Percentiles rank a stretch among this genome's conserved stretches.
phyloP scores from a whole-genome alignment of 2,888 invertebrate genomes.

The Cremastobaeus sp. region DNA sequence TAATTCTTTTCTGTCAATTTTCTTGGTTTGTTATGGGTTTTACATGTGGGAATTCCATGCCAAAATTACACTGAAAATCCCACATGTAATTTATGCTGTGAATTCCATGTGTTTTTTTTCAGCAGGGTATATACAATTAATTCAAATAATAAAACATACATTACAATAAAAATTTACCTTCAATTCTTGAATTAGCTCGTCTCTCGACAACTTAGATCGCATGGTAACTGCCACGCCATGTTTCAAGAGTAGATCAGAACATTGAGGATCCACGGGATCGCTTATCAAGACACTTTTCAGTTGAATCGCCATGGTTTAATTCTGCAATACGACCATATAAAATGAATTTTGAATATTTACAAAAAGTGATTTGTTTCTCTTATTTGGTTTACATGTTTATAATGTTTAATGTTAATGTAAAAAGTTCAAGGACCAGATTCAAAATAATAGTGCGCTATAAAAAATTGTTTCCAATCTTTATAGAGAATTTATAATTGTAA shows the following conservation, averaged over 20 bases:
- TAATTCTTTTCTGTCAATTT: too few relatives aligned
- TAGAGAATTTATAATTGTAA: too few relatives aligned
- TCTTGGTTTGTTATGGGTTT: too few relatives aligned
- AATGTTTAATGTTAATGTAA: too few relatives aligned
- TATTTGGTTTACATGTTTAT: neutral
- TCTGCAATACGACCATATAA: constrained; percentile 59
- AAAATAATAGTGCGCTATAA: too few relatives aligned
- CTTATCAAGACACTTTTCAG: constrained; percentile 91
- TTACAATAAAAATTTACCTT: constrained; percentile 85
- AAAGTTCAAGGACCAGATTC: too few relatives aligned
- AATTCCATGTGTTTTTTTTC: neutral
- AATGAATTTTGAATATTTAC: neutral
- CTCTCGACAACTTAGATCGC: constrained; percentile 87
- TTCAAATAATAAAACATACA: neutral
- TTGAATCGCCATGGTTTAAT: constrained; percentile 68
- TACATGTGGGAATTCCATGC: too few relatives aligned
- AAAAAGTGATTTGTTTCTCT: neutral
- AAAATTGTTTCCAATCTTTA: too few relatives aligned
- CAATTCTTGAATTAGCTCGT: constrained; percentile 89
- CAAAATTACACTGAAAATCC: neutral
- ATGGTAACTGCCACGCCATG: constrained; percentile 89
- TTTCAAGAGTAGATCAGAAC: constrained; percentile 87
- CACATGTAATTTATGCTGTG: neutral
- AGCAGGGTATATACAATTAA: neutral
- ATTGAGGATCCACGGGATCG: constrained; percentile 93